These are phyloP conservation scores for Crotalus helleri DNA, from an alignment of 2,113 vertebrate species.

Conservation along the genomic window DNA sequence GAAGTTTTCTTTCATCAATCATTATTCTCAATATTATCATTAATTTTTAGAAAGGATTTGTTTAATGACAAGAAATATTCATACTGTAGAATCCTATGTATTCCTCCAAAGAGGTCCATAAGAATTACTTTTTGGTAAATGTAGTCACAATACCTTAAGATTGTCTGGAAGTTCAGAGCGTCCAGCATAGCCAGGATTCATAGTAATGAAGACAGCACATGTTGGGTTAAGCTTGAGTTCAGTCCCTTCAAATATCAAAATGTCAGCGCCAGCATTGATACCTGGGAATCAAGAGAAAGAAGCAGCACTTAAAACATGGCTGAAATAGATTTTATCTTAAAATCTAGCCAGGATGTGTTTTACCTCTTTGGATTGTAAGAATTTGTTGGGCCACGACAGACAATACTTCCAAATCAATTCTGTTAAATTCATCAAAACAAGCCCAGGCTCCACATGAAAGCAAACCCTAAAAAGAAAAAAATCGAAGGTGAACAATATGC, in stretches of 20 bases:
- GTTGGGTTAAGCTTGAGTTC: constrained; percentile 85
- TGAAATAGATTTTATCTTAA: neutral
- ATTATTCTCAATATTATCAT: neutral
- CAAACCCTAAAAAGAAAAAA: constrained; percentile 73
- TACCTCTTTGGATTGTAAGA: constrained; percentile 93
- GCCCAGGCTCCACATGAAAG: constrained; percentile 90
- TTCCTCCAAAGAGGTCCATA: neutral
- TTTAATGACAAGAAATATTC: neutral
- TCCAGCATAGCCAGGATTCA: constrained; percentile 92
- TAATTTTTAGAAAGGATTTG: neutral
- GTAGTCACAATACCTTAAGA: constrained; percentile 75
- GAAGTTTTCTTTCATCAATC: neutral
- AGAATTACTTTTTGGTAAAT: neutral
- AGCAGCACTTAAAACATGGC: neutral
- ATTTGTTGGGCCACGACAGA: constrained; percentile 94
- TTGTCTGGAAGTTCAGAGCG: constrained; percentile 90
- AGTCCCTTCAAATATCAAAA: constrained; percentile 86
- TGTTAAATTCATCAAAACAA: constrained; percentile 94
- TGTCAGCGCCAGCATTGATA: constrained; percentile 74
- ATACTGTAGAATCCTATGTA: neutral
- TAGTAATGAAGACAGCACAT: constrained; percentile 90
- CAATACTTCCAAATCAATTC: constrained; percentile 91
- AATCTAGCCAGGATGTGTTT: neutral
- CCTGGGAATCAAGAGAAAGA: constrained; percentile 64
- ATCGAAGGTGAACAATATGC: neutral